Percentiles rank a stretch among this genome's conserved stretches.
Conservation (phyloP, 2,888 invertebrate species). For the Trypoxylon attenuatum region DNA sequence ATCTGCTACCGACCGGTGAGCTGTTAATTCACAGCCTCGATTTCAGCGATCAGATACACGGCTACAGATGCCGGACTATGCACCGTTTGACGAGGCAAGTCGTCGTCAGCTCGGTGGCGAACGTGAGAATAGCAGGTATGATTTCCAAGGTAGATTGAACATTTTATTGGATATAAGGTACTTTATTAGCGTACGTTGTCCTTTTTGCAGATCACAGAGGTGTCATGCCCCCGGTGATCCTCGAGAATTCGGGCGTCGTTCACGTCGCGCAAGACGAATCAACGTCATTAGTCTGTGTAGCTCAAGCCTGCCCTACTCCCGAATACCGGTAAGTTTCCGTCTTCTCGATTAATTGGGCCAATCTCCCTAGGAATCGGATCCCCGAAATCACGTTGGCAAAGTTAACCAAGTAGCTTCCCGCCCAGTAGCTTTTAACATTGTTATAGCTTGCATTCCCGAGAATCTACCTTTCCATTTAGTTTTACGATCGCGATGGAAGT, state of each 20-base stretch:
- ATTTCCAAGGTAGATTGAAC: not conserved
- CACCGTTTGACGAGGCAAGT: constrained; percentile 84
- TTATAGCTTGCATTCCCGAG: too few species aligned
- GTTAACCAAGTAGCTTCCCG: not conserved
- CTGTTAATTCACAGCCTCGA: constrained; percentile 84
- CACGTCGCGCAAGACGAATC: constrained; percentile 84
- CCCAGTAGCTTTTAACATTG: too few species aligned
- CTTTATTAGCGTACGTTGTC: not conserved
- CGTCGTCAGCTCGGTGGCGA: constrained; percentile 82
- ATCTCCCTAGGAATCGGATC: constrained; percentile 6
- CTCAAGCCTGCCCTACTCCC: constrained; percentile 88
- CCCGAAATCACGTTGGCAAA: too few species aligned
- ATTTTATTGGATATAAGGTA: not conserved
- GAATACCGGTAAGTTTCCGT: constrained; percentile 80
- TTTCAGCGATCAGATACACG: constrained; percentile 83
- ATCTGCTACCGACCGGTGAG: constrained; percentile 84
- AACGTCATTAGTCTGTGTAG: constrained; percentile 85
- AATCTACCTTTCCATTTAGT: too few species aligned
- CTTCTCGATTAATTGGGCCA: constrained; percentile 16
- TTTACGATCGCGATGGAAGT: too few species aligned
- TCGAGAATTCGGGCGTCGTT: constrained; percentile 83
- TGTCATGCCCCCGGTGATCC: constrained; percentile 82
- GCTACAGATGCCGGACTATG: constrained; percentile 84
- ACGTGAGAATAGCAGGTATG: constrained; percentile 82
- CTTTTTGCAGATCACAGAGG: constrained; percentile 81